These are phyloP conservation scores for Campoletis raptor DNA, from an alignment of 2,888 invertebrate genomes.

Conservation along the genomic window DNA sequence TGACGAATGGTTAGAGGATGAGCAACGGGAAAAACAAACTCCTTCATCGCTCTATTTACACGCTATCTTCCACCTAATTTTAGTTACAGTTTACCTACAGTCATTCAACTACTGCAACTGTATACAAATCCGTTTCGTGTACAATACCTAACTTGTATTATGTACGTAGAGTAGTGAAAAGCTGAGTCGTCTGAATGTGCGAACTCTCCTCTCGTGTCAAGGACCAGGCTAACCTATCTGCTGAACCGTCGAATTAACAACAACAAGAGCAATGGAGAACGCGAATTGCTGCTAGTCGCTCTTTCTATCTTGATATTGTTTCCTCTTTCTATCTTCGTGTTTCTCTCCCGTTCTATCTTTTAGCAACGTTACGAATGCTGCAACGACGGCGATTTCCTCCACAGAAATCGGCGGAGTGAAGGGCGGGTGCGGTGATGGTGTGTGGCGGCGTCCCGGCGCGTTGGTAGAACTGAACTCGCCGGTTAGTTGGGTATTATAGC, in stretches of 20 bases:
- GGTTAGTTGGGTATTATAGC: conserved; percentile 73
- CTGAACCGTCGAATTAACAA: conserved; percentile 44
- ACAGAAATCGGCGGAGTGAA: conserved; percentile 27
- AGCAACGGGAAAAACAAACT: background rate
- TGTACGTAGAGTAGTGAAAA: conserved; percentile 4
- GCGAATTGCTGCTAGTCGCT: background rate
- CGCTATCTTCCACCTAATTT: conserved; percentile 5
- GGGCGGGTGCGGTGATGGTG: conserved; percentile 34
- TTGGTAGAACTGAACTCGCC: conserved; percentile 65
- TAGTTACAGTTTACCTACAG: conserved; percentile 8
- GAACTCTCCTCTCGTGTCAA: conserved; percentile 39
- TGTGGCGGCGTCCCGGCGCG: conserved; percentile 57
- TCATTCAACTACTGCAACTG: conserved; percentile 13
- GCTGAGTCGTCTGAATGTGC: conserved; percentile 35
- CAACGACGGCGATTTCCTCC: conserved; percentile 58
- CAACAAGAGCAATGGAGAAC: conserved; percentile 18
- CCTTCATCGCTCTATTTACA: background rate
- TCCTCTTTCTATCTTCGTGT: background rate
- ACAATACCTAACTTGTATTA: background rate
- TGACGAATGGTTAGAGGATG: background rate
- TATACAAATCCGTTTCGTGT: conserved; percentile 9
- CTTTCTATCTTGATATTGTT: conserved; percentile 20
- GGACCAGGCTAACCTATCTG: conserved; percentile 21
- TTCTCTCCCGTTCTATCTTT: conserved; percentile 2
- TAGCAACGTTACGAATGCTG: conserved; percentile 42